Percentiles rank a stretch among this genome's conserved stretches.
Evolutionary conservation across 2,888 invertebrate genomes (phyloP).

Genomic region (Cheilosia scutellata): DNA sequence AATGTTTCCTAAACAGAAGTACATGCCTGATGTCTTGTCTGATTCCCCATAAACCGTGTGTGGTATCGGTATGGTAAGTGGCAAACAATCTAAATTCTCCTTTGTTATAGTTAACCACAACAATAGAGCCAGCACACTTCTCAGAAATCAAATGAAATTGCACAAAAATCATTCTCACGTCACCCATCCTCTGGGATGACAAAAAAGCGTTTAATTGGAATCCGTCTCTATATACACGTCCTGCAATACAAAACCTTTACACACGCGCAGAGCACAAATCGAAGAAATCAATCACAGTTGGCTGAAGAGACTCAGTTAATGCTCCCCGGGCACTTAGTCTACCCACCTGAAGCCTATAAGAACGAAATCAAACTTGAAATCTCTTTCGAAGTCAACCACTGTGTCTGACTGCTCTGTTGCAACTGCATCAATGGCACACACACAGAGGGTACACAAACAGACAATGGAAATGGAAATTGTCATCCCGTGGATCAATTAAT

Average conservation of each 20-base stretch:
- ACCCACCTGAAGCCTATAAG: slow-evolving; percentile 21
- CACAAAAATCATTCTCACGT: slow-evolving; percentile 42
- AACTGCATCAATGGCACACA: slow-evolving; percentile 39
- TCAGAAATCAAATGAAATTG: slow-evolving; percentile 62
- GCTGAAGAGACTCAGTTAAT: slow-evolving; percentile 31
- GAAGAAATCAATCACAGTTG: slow-evolving; percentile 66
- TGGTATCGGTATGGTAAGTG: slow-evolving; percentile 20
- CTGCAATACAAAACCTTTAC: slow-evolving; percentile 1
- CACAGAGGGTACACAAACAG: slow-evolving; percentile 15
- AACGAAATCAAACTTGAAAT: slow-evolving; percentile 46
- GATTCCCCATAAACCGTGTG: slow-evolving; percentile 19
- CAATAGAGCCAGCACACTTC: slow-evolving; percentile 65
- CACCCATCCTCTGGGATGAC: slow-evolving; percentile 57
- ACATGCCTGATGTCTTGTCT: not conserved
- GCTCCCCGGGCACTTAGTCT: slow-evolving; percentile 43
- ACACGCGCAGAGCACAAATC: slow-evolving; percentile 24
- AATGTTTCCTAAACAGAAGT: slow-evolving; percentile 27
- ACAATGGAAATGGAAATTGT: slow-evolving; percentile 72
- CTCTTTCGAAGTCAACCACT: slow-evolving; percentile 7
- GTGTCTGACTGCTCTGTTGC: slow-evolving; percentile 33
- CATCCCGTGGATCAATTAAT: slow-evolving; percentile 69
- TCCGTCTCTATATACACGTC: slow-evolving; percentile 13
- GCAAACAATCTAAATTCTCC: slow-evolving; percentile 34
- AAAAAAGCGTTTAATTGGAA: slow-evolving; percentile 66
- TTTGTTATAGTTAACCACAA: slow-evolving; percentile 46